These are phyloP conservation scores for Pogonocherus hispidulus DNA, from an alignment of 2,888 invertebrate species.

Conservation along the genomic window DNA sequence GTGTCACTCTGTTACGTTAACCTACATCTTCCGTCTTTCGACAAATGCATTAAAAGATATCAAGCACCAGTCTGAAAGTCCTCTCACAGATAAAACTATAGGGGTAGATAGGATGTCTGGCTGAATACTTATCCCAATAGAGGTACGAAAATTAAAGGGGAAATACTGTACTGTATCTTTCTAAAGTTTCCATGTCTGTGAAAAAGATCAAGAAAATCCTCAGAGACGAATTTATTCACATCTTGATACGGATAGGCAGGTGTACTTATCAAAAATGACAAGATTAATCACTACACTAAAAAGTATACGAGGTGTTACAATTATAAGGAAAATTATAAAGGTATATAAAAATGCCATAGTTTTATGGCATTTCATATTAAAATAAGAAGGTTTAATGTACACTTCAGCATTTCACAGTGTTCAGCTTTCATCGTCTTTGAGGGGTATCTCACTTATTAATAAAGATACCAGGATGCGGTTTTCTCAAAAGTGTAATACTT, in stretches of 20 bases:
- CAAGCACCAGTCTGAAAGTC: constrained; percentile 1
- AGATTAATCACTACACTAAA: not conserved
- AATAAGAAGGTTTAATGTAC: too few species aligned
- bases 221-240: constrained; percentile 23
- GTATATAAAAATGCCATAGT: too few species aligned
- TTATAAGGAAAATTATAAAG: not conserved
- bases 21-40: not conserved
- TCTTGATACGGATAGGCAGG: constrained; percentile 4
- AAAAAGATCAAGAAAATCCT: constrained; percentile 8
- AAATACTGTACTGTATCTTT: constrained; percentile 1
- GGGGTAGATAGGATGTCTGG: constrained; percentile 23
- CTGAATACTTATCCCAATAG: constrained; percentile 16
- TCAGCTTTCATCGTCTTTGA: not conserved
- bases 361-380: too few species aligned
- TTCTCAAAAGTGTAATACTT: too few species aligned
- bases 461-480: too few species aligned
- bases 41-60: constrained; percentile 4
- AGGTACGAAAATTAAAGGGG: constrained; percentile 17
- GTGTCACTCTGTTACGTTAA: too few species aligned
- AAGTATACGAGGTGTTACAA: not conserved
- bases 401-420: too few species aligned
- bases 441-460: too few species aligned
- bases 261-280: not conserved
- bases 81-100: not conserved
- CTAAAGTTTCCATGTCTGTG: constrained; percentile 17